Conservation (phyloP, 2,888 invertebrate genomes). For the Thymelicus lineola region DNA sequence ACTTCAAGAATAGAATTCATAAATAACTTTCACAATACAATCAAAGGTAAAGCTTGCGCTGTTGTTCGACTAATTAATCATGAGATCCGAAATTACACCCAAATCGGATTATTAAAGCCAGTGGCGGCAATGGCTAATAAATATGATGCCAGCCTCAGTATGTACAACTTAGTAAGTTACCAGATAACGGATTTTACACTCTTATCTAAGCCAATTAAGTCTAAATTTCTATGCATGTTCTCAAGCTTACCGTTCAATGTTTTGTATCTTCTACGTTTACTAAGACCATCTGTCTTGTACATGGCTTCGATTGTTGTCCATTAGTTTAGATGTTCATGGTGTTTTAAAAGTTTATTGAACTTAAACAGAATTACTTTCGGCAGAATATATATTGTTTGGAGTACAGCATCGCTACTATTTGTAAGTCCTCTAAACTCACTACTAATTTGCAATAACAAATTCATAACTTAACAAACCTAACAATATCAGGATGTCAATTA, state of each 20-base stretch:
- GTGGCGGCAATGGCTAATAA: constrained; percentile 56
- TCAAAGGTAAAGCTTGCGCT: constrained; percentile 32
- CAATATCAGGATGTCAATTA: too few species aligned
- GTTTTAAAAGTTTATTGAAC: constrained; percentile 48
- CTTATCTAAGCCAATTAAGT: constrained; percentile 12
- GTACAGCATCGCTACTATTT: too few species aligned
- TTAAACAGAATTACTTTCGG: constrained; percentile 34
- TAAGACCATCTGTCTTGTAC: constrained; percentile 55
- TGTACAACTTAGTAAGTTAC: constrained; percentile 15
- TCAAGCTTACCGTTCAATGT: constrained; percentile 34
- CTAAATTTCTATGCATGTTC: constrained; percentile 37
- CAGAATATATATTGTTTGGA: too few species aligned
- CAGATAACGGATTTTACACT: constrained; percentile 15
- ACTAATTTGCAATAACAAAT: too few species aligned
- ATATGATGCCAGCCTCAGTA: constrained; percentile 45
- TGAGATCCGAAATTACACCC: constrained; percentile 56
- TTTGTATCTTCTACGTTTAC: constrained; percentile 46
- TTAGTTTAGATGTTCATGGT: constrained; percentile 48
- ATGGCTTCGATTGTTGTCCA: constrained; percentile 48
- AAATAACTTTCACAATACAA: constrained; percentile 47
- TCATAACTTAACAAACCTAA: too few species aligned
- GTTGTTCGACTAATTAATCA: constrained; percentile 63
- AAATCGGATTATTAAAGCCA: constrained; percentile 63
- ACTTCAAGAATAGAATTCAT: constrained; percentile 40
- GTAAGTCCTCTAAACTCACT: too few species aligned